phyloP scores from a whole-genome alignment of 2,888 invertebrate genomes.

The Drosophila demipolita region DNA sequence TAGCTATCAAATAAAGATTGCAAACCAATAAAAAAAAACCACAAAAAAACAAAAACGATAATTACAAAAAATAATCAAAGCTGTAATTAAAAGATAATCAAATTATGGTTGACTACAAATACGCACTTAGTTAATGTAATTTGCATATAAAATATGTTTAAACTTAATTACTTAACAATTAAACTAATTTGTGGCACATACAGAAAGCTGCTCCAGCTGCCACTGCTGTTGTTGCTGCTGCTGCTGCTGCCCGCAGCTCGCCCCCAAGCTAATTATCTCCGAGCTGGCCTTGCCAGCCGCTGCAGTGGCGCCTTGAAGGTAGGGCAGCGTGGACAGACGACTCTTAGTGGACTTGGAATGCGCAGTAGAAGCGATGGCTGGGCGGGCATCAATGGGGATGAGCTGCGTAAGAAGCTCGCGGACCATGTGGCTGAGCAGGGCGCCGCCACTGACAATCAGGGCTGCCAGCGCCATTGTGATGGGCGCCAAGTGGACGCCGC shows the following conservation, averaged over 20 bases:
- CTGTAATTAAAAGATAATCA: slow-evolving; percentile 25
- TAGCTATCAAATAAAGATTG: slow-evolving; percentile 19
- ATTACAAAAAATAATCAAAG: slow-evolving; percentile 1
- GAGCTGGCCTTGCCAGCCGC: slow-evolving; percentile 52
- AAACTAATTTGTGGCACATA: slow-evolving; percentile 58
- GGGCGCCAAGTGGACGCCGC: slow-evolving; percentile 52
- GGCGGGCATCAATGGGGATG: slow-evolving; percentile 27
- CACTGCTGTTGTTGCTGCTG: neutral
- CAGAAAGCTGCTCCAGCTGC: slow-evolving; percentile 18
- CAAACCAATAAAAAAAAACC: neutral
- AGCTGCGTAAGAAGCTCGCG: slow-evolving; percentile 35
- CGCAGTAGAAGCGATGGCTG: slow-evolving; percentile 14
- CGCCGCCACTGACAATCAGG: slow-evolving; percentile 33
- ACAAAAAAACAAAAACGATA: neutral
- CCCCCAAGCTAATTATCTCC: slow-evolving; percentile 59
- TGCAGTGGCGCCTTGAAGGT: slow-evolving; percentile 54
- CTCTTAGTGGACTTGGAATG: slow-evolving; percentile 29
- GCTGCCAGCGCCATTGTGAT: slow-evolving; percentile 43
- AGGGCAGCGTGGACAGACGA: slow-evolving; percentile 45
- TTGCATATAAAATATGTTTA: slow-evolving; percentile 41
- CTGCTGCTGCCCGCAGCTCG: slow-evolving; percentile 8
- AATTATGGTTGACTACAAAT: slow-evolving; percentile 27
- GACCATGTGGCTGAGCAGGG: slow-evolving; percentile 34
- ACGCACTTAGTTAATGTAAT: slow-evolving; percentile 23
- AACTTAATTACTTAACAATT: slow-evolving; percentile 57